Conservation (phyloP, 2,113 vertebrate species). For the Amia ocellicauda region DNA sequence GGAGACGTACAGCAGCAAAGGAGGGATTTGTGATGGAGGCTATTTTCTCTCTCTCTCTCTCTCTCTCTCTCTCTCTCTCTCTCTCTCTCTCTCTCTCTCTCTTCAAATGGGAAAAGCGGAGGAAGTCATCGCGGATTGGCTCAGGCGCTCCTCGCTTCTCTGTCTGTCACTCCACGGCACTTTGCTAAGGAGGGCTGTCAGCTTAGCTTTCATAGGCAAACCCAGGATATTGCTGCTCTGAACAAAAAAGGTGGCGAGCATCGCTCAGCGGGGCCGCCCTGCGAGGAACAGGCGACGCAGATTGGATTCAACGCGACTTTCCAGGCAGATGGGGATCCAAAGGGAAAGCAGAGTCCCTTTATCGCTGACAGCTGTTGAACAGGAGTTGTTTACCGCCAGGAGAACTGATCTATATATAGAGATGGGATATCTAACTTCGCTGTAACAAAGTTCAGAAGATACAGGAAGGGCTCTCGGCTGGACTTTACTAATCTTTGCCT, state of each 20-base stretch:
- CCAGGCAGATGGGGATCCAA: not conserved
- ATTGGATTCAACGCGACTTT: not conserved
- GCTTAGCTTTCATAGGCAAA: conserved; percentile 18
- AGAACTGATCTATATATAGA: no score
- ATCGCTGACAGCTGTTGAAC: no score
- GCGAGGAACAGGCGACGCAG: not conserved
- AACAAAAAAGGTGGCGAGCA: conserved; percentile 9
- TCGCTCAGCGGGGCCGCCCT: not conserved
- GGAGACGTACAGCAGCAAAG: conserved; percentile 18
- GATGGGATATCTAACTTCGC: no score
- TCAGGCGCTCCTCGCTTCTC: conserved; percentile 20
- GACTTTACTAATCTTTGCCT: not conserved
- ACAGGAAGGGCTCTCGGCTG: no score
- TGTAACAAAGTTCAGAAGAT: no score
- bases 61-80: not conserved
- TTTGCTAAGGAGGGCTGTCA: conserved; percentile 26
- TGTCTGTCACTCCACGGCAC: conserved; percentile 27
- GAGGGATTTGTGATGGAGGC: conserved; percentile 15
- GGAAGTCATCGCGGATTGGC: conserved; percentile 39
- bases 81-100: not conserved
- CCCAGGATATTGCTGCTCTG: conserved; percentile 8
- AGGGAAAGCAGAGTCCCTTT: no score
- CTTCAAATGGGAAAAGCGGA: conserved; percentile 22
- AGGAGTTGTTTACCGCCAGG: no score
- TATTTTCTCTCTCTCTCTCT: not conserved